Base-by-base conservation (phyloP, 2,113 vertebrate genomes). In the Vidua chalybeata region DNA sequence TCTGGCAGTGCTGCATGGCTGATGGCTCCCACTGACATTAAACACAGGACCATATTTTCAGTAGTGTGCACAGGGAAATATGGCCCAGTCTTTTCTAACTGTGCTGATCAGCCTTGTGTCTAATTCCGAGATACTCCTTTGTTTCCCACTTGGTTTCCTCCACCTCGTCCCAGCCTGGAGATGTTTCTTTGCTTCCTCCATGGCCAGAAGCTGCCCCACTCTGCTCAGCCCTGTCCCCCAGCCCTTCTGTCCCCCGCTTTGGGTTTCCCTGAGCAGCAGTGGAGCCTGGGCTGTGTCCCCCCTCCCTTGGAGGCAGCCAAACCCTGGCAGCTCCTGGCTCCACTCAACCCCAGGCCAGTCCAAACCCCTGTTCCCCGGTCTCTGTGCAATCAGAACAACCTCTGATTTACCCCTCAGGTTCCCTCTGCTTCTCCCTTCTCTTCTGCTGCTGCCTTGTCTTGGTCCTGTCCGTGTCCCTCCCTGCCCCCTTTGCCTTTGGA, bases 21-120 rank as follows among this genome's bases (percentile, higher is more conserved):
- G 73, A 43, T 67, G 62, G 17, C 37, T 96, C 94, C 94, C 94
- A 96, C 68, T 88, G 56, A n/a, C 87, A 84, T 95, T 55, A 94
- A 95, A 95, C 76, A 86, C 62, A 45, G 62, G 93, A 83, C 73
- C 90, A 86, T 96, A 96, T 95, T 95, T 92, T 91, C 55, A 58
- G 4, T 1, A 46, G 28, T 68, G 52, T 2, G 15, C 48, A 30
- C 45, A 59, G 33, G 26, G 78, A 96, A 97, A 94, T 96, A 95
- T 93, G 85, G 87, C 80, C 56, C 39, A 69, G 31, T n/a, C 58
- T 62, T 41, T 67, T 43, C 30, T 15, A 23, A 9, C 23, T 66
- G 76, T 61, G 31, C 39, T 39, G 22, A 10, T 24, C 49, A 63
- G 7, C 63, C 27, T 68, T 10, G 35, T 91, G 81, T 78, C 33